Base-by-base conservation (phyloP, 2,888 invertebrate species). In the Sinhomidia bicolor region DNA sequence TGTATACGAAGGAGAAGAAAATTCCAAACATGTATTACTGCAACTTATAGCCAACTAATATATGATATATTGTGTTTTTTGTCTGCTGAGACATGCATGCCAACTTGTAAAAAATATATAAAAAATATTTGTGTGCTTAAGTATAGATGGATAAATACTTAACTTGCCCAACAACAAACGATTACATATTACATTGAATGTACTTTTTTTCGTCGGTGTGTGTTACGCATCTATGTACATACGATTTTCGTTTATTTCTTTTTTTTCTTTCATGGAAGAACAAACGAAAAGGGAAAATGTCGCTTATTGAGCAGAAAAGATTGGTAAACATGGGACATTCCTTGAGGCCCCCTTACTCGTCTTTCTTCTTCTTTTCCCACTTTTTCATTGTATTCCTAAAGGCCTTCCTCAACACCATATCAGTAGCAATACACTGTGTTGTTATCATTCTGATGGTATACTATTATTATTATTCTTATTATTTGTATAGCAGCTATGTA, bases 291-390 rank as follows among this genome's bases (percentile, higher is more conserved):
- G 76, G 76, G 41, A 74, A 83, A 89, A 86, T 86, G 89, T 68
- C 65, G 74, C 86, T 81, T 89, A 85, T 89, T 85, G 89, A 82
- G 89, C 82, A 85, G 86, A 89, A 89, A 85, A 86, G 86, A 89
- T 86, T 89, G 26, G 86, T 86, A 78, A 86, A 86, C 86, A 81
- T 74, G 62, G 62, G 68, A 14, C 79, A 79, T 85, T 68, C 85
- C 71, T 85, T 41, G 81, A 81, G 81, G 81, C 74, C 44, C 74
- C 47, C 47, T 74, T 78, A 12, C 47, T 78, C 84, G 20, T 71
- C 62, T 76, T 36, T 32, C 5, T 44, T 71, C 41, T 86, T 51
- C 2, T 23, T 36, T 76, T 57, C 82, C 60, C 44, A 51, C 17
- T 26, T 57, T 78, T 68, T 57, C 29, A 80, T 85, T 85, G 79